These are phyloP conservation scores for Agrochola macilenta DNA, from an alignment of 2,888 invertebrate genomes.

Conservation along the genomic window DNA sequence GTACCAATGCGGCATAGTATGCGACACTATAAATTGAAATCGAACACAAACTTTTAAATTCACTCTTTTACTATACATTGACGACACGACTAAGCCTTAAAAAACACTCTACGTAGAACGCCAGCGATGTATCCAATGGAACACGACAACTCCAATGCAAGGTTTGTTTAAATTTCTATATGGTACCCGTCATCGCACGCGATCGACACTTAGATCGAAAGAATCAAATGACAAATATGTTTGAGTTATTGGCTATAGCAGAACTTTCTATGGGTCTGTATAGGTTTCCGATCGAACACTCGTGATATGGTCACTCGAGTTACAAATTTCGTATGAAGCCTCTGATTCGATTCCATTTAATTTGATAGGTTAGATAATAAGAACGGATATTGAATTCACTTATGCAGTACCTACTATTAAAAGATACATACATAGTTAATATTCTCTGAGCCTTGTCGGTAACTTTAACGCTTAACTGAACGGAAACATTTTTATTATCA, in stretches of 20 bases:
- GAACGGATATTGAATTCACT: constrained; percentile 14
- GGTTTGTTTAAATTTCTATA: constrained; percentile 61
- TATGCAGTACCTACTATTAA: constrained; percentile 46
- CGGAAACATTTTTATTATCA: constrained; percentile 75
- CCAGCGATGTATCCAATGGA: constrained; percentile 67
- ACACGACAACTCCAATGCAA: constrained; percentile 62
- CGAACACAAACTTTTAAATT: constrained; percentile 75
- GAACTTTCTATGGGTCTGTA: constrained; percentile 73
- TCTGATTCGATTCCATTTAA: constrained; percentile 25
- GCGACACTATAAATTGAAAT: constrained; percentile 84
- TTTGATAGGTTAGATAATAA: constrained; percentile 38
- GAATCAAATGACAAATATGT: constrained; percentile 78
- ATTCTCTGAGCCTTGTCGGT: constrained; percentile 61
- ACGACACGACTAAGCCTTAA: constrained; percentile 43
- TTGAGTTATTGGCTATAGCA: constrained; percentile 70
- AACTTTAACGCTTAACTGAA: constrained; percentile 67
- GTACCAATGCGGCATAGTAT: constrained; percentile 87
- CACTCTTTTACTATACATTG: constrained; percentile 70
- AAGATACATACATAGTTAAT: constrained; percentile 34
- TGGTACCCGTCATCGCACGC: constrained; percentile 72
- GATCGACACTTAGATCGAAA: constrained; percentile 71
- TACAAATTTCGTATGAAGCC: constrained; percentile 62
- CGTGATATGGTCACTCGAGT: constrained; percentile 60
- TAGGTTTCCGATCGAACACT: constrained; percentile 72
- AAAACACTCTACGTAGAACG: constrained; percentile 18